These are phyloP conservation scores for Neuroscelio doddi DNA, from an alignment of 2,888 invertebrate species.

Conservation along the genomic window DNA sequence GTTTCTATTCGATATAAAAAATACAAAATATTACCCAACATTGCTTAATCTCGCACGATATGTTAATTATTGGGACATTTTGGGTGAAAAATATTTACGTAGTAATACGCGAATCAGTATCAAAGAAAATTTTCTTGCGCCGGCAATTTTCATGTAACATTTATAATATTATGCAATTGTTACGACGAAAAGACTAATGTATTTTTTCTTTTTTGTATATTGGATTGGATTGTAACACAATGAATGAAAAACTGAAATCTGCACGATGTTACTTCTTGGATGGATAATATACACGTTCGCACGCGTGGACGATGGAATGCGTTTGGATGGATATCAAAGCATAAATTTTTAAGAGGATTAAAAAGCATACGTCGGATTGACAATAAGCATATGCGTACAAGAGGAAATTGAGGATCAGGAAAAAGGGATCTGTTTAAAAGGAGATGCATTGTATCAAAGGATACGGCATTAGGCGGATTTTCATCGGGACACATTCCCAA, in stretches of 20 bases:
- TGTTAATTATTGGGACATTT: no score
- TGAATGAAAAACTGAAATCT: conserved; percentile 72
- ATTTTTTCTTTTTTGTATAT: conserved; percentile 73
- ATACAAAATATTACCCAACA: no score
- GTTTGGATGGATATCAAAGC: conserved; percentile 61
- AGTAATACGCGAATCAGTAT: no score
- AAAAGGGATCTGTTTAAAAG: conserved; percentile 51
- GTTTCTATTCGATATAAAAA: no score
- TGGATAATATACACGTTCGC: conserved; percentile 70
- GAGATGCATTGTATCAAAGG: conserved; percentile 53
- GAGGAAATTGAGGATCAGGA: conserved; percentile 63
- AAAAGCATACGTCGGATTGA: conserved; percentile 51
- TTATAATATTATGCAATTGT: background rate
- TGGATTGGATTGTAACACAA: conserved; percentile 72
- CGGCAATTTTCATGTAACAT: conserved; percentile 2
- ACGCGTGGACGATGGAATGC: conserved; percentile 62
- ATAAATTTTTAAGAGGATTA: conserved; percentile 63
- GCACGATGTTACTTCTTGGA: conserved; percentile 72
- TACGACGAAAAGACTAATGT: conserved; percentile 65
- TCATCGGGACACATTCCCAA: conserved; percentile 59
- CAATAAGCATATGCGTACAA: conserved; percentile 55
- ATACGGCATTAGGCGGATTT: conserved; percentile 58
- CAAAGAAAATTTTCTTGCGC: background rate
- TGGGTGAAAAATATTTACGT: no score
- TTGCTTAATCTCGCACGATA: no score